phyloP scores from a whole-genome alignment of 2,113 vertebrate species.

The Pogonocichla stellata region DNA sequence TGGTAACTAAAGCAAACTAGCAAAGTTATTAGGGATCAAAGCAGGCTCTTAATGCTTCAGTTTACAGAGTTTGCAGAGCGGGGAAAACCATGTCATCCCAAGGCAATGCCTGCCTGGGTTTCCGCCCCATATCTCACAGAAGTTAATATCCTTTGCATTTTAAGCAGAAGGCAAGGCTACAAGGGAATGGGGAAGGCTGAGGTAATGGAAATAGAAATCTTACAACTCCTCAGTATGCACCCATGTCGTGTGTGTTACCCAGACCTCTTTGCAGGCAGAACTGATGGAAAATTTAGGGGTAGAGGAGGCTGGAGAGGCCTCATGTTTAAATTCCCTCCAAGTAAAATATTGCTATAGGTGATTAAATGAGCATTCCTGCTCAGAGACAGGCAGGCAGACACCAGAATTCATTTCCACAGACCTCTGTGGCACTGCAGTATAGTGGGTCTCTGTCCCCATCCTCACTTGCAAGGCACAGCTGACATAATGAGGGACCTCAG shows the following conservation, averaged over 20 bases:
- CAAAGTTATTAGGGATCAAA: neutral
- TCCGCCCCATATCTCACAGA: neutral
- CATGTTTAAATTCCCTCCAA: neutral
- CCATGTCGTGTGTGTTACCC: neutral
- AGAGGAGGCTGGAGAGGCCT: neutral
- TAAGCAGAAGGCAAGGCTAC: neutral
- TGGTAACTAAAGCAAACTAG: conserved; percentile 16
- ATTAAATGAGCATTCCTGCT: neutral
- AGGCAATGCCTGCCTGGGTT: neutral
- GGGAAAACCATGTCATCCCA: neutral
- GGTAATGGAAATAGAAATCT: conserved; percentile 34
- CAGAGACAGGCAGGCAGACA: neutral
- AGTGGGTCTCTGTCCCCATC: neutral
- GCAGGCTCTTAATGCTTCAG: neutral
- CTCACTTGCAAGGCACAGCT: neutral
- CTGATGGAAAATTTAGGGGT: neutral
- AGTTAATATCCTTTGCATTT: neutral
- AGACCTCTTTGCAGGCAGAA: neutral
- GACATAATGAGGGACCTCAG: neutral
- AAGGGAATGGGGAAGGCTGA: neutral
- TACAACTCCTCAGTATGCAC: neutral
- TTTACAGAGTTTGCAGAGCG: neutral
- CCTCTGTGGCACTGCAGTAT: fast-evolving
- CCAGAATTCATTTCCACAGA: neutral
- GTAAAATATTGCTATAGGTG: neutral